These are phyloP conservation scores for Syngnathus floridae DNA, from an alignment of 2,113 vertebrate genomes.

Conservation along the genomic window DNA sequence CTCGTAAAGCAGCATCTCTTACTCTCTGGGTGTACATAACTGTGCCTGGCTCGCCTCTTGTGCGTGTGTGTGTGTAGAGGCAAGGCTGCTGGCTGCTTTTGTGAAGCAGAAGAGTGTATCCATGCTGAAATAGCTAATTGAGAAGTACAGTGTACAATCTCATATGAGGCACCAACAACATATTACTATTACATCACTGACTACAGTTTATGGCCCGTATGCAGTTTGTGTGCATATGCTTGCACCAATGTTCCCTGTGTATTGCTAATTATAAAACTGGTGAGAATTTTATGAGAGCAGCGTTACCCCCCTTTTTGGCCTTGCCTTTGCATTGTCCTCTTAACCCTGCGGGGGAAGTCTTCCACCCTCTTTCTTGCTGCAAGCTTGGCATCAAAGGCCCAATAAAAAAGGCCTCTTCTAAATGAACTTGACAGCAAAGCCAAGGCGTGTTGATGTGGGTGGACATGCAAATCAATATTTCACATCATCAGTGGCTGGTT, in stretches of 20 bases:
- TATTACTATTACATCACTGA: constrained; percentile 51
- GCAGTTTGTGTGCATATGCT: constrained; percentile 6
- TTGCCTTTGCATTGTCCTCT: constrained; percentile 29
- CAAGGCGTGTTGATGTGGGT: constrained; percentile 59
- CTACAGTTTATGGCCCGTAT: constrained; percentile 39
- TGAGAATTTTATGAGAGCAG: constrained; percentile 18
- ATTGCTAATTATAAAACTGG: constrained; percentile 11
- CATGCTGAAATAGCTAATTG: constrained; percentile 66
- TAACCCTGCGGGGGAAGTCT: constrained; percentile 19
- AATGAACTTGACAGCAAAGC: constrained; percentile 67
- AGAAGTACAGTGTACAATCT: constrained; percentile 56
- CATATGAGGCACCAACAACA: constrained; percentile 43
- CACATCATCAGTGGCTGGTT: constrained; percentile 59
- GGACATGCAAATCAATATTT: constrained; percentile 75
- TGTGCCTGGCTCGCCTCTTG: constrained; percentile 11
- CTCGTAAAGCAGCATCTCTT: constrained; percentile 21
- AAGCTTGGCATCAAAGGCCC: constrained; percentile 52
- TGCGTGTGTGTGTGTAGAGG: constrained; percentile 26
- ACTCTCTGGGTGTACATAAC: neutral
- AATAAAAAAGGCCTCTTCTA: constrained; percentile 52
- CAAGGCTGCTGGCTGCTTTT: constrained; percentile 53
- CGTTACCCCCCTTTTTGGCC: constrained; percentile 9
- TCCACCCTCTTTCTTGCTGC: constrained; percentile 26
- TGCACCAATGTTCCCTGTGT: neutral
- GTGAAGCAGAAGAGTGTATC: constrained; percentile 61